phyloP scores from a whole-genome alignment of 2,113 vertebrate genomes.

The Felis chaus region DNA sequence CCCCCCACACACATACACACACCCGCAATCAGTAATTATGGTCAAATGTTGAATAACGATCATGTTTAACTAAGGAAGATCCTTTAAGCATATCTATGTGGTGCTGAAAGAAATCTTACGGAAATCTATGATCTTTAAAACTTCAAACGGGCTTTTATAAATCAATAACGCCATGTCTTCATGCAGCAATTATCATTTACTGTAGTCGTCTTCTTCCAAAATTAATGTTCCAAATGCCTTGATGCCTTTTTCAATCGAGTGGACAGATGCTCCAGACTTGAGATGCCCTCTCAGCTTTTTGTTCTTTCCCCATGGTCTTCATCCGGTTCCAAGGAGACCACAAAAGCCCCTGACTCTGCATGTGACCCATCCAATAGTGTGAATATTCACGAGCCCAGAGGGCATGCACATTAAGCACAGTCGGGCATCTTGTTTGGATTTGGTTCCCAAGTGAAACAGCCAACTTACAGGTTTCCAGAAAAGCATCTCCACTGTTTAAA shows the following conservation, averaged over 20 bases:
- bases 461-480: neutral
- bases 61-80: neutral
- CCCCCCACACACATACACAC: no score
- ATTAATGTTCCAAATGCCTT: neutral
- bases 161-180: neutral
- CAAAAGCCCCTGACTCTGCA: neutral
- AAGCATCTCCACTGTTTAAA: neutral
- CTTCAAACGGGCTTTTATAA: neutral
- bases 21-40: neutral
- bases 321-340: neutral
- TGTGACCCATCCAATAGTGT: neutral
- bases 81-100: neutral
- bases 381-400: neutral
- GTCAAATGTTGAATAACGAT: neutral
- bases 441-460: neutral
- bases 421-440: neutral
- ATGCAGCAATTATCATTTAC: neutral
- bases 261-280: neutral
- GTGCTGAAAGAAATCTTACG: neutral
- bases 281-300: neutral
- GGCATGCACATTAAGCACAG: neutral
- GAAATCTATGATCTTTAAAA: neutral
- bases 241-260: neutral
- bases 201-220: neutral
- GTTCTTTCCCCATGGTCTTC: neutral